phyloP scores from a whole-genome alignment of 2,797 vertebrate species.

The Myotis pilosus region DNA sequence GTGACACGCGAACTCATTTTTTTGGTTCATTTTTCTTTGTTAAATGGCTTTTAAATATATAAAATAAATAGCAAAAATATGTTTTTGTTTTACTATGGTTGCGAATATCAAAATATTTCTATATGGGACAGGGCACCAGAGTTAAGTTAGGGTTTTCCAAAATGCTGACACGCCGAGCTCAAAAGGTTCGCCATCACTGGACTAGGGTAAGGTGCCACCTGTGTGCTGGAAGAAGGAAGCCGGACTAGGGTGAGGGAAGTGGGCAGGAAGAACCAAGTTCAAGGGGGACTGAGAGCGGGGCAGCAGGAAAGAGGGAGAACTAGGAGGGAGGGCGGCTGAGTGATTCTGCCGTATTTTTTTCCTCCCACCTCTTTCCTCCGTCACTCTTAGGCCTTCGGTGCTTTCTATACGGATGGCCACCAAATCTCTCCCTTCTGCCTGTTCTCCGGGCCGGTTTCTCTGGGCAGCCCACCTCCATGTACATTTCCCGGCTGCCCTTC shows the following conservation, averaged over 20 bases:
- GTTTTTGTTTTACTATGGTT: too few species aligned
- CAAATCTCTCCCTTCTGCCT: not conserved
- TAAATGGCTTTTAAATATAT: too few species aligned
- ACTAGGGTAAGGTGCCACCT: not conserved
- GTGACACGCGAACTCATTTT: too few species aligned
- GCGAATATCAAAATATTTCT: too few species aligned
- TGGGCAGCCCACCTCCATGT: not conserved
- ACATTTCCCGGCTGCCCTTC: not conserved
- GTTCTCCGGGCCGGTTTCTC: not conserved
- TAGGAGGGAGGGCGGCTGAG: not conserved
- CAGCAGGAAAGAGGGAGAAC: not conserved
- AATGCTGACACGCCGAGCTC: too few species aligned
- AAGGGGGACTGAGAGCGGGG: not conserved
- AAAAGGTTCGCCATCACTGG: too few species aligned
- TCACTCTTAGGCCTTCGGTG: not conserved
- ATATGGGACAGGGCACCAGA: too few species aligned
- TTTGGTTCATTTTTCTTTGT: too few species aligned
- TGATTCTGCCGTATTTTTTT: not conserved
- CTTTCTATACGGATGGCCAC: not conserved
- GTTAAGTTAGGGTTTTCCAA: too few species aligned
- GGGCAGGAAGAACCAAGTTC: not conserved
- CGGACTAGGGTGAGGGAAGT: not conserved
- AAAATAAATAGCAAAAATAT: too few species aligned
- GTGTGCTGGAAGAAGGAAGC: not conserved
- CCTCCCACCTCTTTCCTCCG: not conserved